A percentile compares a stretch with the other conserved stretches of the same genome.
Conservation (phyloP, 2,113 vertebrate species). For the Elanus axillaris region DNA sequence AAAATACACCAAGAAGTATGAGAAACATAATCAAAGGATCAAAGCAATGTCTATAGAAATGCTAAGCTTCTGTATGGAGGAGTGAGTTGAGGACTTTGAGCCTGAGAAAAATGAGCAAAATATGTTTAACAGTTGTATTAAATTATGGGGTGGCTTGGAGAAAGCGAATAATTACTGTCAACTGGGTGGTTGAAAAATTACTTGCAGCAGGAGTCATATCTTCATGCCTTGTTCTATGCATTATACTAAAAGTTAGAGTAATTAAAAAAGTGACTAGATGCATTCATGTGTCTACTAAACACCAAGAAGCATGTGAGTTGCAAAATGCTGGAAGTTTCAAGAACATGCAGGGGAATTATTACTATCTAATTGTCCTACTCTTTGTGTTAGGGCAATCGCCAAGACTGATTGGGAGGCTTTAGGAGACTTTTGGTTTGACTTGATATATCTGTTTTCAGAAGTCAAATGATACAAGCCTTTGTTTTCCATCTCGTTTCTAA, state of each 20-base stretch:
- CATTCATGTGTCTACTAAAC: background rate
- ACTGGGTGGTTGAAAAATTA: background rate
- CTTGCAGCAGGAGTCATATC: background rate
- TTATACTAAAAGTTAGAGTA: background rate
- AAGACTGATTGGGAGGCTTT: background rate
- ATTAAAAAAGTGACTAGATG: background rate
- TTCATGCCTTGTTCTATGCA: background rate
- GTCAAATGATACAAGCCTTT: background rate
- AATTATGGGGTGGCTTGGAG: background rate
- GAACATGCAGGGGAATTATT: background rate
- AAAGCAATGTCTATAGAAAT: background rate
- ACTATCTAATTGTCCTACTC: background rate
- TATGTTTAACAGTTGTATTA: background rate
- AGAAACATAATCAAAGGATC: background rate
- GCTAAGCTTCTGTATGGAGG: background rate
- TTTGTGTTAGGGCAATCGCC: background rate
- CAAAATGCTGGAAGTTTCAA: background rate
- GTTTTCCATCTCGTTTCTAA: background rate
- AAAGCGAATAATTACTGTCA: background rate
- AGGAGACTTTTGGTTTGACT: background rate
- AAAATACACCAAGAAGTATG: background rate
- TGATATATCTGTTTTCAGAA: background rate
- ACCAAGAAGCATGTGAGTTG: background rate
- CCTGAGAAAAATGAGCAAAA: background rate
- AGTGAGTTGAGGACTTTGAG: background rate